A percentile compares a stretch with the other conserved stretches of the same genome.
These are phyloP conservation scores for Pachyramphus minor DNA, from an alignment of 2,113 vertebrate genomes.

Conservation along the genomic window DNA sequence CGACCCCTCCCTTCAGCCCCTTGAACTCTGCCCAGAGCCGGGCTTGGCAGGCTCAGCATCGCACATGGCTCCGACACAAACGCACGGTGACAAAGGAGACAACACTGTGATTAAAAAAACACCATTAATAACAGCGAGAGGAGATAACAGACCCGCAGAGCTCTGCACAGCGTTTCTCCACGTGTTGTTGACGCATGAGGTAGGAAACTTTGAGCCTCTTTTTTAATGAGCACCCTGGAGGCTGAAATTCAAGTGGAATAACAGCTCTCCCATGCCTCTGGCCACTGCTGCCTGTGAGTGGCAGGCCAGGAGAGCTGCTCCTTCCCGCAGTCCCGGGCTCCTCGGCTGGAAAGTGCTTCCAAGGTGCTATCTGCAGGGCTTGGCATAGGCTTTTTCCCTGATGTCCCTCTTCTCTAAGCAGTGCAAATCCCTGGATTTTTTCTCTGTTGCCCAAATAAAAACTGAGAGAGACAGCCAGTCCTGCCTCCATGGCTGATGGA, in stretches of 20 bases:
- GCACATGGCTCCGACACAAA: accelerated
- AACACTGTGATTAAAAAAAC: not conserved
- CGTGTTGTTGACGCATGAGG: constrained; percentile 26
- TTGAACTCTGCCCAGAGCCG: not conserved
- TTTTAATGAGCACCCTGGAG: constrained; percentile 38
- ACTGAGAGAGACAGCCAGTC: not conserved
- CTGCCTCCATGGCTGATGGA: not conserved
- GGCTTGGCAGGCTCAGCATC: not conserved
- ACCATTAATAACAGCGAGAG: not conserved
- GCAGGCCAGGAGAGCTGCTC: not conserved
- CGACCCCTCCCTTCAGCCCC: not conserved
- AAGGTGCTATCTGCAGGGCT: not conserved
- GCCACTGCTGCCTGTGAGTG: not conserved
- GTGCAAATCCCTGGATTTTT: not conserved
- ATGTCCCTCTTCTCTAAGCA: not conserved
- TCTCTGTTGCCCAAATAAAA: not conserved
- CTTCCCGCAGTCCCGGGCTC: not conserved
- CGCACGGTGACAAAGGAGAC: not conserved
- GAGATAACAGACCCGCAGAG: not conserved
- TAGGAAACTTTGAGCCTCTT: constrained; percentile 42
- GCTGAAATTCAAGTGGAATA: constrained; percentile 35
- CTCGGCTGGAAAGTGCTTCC: not conserved
- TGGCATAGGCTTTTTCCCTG: not conserved
- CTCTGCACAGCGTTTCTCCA: not conserved
- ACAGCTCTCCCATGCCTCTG: not conserved